Conservation (phyloP, 2,888 invertebrate genomes). For the Ashinkailepas kermadecensis region DNA sequence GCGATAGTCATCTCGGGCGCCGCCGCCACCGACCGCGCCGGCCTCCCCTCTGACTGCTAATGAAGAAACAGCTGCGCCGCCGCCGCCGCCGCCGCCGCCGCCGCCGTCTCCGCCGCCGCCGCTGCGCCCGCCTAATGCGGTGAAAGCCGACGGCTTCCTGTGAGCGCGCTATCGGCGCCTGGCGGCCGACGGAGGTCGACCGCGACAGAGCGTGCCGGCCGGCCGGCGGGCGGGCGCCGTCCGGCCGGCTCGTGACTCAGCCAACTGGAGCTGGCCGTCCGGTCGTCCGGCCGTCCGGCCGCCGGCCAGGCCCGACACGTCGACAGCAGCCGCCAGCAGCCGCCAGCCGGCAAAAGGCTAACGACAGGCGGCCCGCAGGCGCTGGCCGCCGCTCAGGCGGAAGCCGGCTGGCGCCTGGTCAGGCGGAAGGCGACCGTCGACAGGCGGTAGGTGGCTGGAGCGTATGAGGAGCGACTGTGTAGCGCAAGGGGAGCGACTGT, state of each 20-base stretch:
- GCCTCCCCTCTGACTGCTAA: conserved; percentile 12
- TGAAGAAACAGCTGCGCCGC: conserved; percentile 6
- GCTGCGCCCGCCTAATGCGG: not conserved
- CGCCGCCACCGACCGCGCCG: conserved; percentile 11
- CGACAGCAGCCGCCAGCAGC: not conserved
- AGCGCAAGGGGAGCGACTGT: no score
- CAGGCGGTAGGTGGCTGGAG: no score
- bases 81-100: not conserved
- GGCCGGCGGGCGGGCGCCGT: not conserved
- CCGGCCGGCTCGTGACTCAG: not conserved
- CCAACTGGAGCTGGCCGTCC: not conserved
- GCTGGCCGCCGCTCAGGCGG: no score
- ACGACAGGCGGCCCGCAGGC: no score
- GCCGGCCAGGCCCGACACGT: not conserved
- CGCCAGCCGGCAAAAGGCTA: no score
- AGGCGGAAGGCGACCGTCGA: no score
- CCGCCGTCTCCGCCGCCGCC: not conserved
- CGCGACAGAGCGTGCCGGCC: not conserved
- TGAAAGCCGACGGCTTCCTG: conserved; percentile 12
- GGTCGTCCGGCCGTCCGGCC: not conserved
- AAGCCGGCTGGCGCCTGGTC: no score
- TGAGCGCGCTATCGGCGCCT: not conserved
- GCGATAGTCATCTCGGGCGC: conserved; percentile 1
- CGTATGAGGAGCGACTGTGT: no score
- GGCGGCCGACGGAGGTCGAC: not conserved